Base-by-base conservation (phyloP, 2,113 vertebrate genomes). In the Rhinolophus ferrumequinum region DNA sequence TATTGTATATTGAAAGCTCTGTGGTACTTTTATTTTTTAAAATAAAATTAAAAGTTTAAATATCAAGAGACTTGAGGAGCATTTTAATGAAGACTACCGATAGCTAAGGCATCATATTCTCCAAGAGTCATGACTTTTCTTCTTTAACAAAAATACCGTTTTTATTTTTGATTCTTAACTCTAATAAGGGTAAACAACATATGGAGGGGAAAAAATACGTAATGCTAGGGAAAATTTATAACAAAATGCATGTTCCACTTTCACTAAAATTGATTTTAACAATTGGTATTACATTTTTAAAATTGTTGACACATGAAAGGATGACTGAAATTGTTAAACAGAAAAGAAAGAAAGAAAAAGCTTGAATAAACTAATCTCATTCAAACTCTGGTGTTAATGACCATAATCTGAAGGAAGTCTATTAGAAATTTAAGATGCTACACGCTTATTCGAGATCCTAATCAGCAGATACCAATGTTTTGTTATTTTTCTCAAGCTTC, bases 101-200 rank as follows among this genome's bases (percentile, higher is more conserved):
- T 91, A 94, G 84, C 3, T 58, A 10, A 95, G 38, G 21, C 54
- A 22, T 93, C 28, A 94, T n/a, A 93, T 93, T 97, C n/a, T 98
- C n/a, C 50, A 96, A 50, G 19, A 69, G 26, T 72, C 80, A 47
- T 6, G 88, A 5, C 58, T 96, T 70, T 96, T 33, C 54, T 30
- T 90, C 24, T 93, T 19, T 33, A 73, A 82, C 26, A 76, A 30
- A 44, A 77, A 62, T 56, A 94, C 66, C 33, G 0, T 52, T 26
- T 94, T 93, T 18, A 41, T 15, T 35, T 73, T 2, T 58, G 85
- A 79, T 62, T 96, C 44, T 89, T 80, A 80, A 86, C 73, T 81
- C n/a, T 67, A 22, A 13, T 88, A 19, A 62, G 18, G 33, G 47
- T 3, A 10, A 90, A 95, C 77, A 44, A 64, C 54, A 56, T 66